Base-by-base conservation (phyloP, 1,140 invertebrate species). In the Copidosoma floridanum region DNA sequence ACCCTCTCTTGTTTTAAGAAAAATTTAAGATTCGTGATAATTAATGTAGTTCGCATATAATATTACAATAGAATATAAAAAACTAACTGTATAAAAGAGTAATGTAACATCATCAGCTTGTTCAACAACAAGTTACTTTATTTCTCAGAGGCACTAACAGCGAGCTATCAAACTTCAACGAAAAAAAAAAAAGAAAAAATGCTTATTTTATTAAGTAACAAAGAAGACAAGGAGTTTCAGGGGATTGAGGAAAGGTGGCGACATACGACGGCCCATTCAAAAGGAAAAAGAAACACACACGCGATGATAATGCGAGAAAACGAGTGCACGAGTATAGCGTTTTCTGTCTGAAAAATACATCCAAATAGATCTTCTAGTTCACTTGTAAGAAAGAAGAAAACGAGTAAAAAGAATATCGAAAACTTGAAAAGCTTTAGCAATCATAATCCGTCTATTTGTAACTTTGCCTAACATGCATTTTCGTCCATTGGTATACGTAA, bases 121-220 rank as follows among this genome's bases (percentile, higher is more conserved):
- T 56, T 60, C 23, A 35, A 50, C 51, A 35, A 62, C 53, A 56
- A 43, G 35, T 47, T 55, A 35, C 46, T 52, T 61, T 35, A 44
- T 50, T 35, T n/a, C 21, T 38, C 29, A 29, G 48, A 55, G 24
- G 26, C 29, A 61, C 52, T 61, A 61, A 55, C 23, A 61, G 32
- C 24, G 35, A 48, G 18, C 20, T 61, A 55, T 61, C 52, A 61
- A 61, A 61, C 58, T 55, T 61, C 4, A 61, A 61, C 58, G 44
- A 61, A 57, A 57, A n/a, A n/a, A n/a, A n/a, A n/a, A n/a, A n/a
- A n/a, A n/a, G n/a, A n/a, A n/a, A 61, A 55, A 57, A 56, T 61
- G 44, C 58, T 57, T 56, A 62, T 44, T 43, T 62, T 51, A 62
- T 56, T 62, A 62, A 52, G 60, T 62, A 62, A 62, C 60, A 62